Percentiles rank a stretch among this genome's conserved stretches.
These are phyloP conservation scores for Thalassoma bifasciatum DNA, from an alignment of 2,113 vertebrate species.

Conservation along the genomic window DNA sequence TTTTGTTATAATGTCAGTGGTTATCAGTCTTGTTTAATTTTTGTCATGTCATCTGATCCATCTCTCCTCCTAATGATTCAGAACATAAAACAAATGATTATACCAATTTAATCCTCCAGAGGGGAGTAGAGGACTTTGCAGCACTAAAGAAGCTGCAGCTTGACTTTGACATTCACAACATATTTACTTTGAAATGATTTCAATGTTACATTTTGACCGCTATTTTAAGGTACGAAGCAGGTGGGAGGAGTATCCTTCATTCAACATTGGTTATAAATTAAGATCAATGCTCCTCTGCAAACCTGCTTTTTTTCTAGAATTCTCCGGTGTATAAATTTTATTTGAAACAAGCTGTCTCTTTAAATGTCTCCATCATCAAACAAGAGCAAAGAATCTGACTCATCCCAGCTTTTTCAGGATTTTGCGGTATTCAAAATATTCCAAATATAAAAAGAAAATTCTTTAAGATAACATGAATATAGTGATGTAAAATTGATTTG, in stretches of 20 bases:
- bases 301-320: background rate
- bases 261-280: background rate
- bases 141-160: background rate
- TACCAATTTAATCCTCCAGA: slow-evolving; percentile 36
- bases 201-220: background rate
- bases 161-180: background rate
- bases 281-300: background rate
- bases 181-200: background rate
- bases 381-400: background rate
- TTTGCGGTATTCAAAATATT: background rate
- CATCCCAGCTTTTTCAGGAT: background rate
- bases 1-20: background rate
- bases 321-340: background rate
- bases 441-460: background rate
- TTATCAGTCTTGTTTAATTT: background rate
- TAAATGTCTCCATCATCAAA: background rate
- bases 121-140: slow-evolving; percentile 55
- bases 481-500: background rate
- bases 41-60: background rate
- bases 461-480: background rate
- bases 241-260: background rate
- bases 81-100: background rate
- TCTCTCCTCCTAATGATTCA: background rate
- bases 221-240: too few species aligned
- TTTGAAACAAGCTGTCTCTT: background rate